These are phyloP conservation scores for Hirudinaria manillensis DNA, from an alignment of 2,888 invertebrate genomes.

Conservation along the genomic window DNA sequence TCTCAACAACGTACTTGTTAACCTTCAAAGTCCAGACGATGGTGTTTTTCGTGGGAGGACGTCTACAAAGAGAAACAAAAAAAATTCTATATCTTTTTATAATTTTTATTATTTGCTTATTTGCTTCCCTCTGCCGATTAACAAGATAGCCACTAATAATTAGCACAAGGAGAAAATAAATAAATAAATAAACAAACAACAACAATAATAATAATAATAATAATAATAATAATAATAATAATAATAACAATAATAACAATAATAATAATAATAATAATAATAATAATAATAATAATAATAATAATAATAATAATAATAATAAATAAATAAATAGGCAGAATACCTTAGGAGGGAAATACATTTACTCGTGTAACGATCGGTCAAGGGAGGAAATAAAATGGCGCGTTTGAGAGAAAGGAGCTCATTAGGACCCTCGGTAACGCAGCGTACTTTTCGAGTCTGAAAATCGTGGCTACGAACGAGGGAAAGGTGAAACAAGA, in stretches of 20 bases:
- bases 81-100: too few relatives aligned
- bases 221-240: background rate
- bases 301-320: constrained; percentile 14
- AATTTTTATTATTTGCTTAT: too few relatives aligned
- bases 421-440: background rate
- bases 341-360: background rate
- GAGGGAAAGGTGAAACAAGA: background rate
- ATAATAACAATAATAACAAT: background rate
- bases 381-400: background rate
- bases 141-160: too few relatives aligned
- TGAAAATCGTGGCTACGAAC: background rate
- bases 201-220: background rate
- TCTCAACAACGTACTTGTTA: too few relatives aligned
- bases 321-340: background rate
- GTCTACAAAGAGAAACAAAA: too few relatives aligned
- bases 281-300: background rate
- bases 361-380: too few relatives aligned
- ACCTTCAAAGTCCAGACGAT: too few relatives aligned
- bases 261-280: background rate
- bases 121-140: too few relatives aligned
- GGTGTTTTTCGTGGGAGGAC: too few relatives aligned
- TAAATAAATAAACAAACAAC: too few relatives aligned
- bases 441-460: background rate
- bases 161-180: too few relatives aligned
- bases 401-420: background rate